Base-by-base conservation (phyloP, 2,797 vertebrate genomes). In the Catostomus latipinnis region DNA sequence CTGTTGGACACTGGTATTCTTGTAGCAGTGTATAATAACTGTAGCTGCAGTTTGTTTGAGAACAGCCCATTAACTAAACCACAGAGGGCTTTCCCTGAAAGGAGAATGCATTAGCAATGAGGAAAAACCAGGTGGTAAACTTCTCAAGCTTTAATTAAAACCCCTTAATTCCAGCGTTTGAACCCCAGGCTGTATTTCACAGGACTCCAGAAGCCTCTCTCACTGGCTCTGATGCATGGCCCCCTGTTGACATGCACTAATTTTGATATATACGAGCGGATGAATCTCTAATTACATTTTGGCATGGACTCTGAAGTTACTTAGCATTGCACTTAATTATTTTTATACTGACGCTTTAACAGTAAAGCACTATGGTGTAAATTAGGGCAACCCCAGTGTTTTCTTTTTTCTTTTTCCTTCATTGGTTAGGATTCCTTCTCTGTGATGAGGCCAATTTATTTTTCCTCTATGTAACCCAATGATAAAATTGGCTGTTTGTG, bases 241-340 rank as follows among this genome's bases (percentile, higher is more conserved):
- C 91, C 93, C 93, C 93, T 92, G 92, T 92, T 96, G 95, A 95
- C 95, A 95, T 93, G 92, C 93, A 94, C 93, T 96, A 95, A 96
- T 94, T 90, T 93, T 97, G 95, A 96, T 96, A 95, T 96, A 96
- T 96, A 93, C 87, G 89, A 91, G 88, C 89, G 90, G 93, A 96
- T 96, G 95, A 96, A 95, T 96, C 94, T 94, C 94, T 96, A 96
- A 97, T 97, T 96, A 96, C 93, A 92, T 93, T 95, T 95, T 96
- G 95, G 94, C 95, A 95, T 91, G 80, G 85, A 92, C 92, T 93
- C 92, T 87, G 89, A 90, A 92, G 92, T 92, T 94, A 92, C 93
- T 93, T 94, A 95, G 93, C 93, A 90, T 89, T 92, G 92, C 87
- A 93, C 91, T 94, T 94, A 92, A 96, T 94, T 92, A 92, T 95